Conservation (phyloP, 2,113 vertebrate genomes). For the Sylvicapra grimmia region DNA sequence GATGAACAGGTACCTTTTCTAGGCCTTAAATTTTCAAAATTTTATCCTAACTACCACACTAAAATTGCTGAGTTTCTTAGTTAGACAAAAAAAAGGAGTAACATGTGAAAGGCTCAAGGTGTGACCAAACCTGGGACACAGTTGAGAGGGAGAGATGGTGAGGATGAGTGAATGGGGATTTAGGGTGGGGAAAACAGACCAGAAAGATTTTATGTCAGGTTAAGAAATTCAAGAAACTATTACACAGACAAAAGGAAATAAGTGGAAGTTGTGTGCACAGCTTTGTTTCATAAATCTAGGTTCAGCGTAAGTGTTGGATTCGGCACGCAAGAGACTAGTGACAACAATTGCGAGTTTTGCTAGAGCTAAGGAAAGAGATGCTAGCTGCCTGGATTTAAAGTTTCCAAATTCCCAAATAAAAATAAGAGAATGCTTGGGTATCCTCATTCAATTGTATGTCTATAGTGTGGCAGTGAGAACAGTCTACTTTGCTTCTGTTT, state of each 20-base stretch:
- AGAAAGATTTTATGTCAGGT: background rate
- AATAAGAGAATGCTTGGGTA: background rate
- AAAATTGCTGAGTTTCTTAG: background rate
- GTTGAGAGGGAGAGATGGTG: rapidly evolving
- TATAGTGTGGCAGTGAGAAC: rapidly evolving
- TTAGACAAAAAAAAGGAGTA: background rate
- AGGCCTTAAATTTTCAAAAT: background rate
- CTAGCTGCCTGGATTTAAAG: background rate
- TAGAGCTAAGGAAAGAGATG: background rate
- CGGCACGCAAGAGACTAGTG: background rate
- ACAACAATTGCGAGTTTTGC: background rate
- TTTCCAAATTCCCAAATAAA: background rate
- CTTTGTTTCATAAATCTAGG: background rate
- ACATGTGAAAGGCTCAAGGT: background rate
- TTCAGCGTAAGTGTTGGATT: background rate
- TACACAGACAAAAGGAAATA: background rate
- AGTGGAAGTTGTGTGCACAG: background rate
- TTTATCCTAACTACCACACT: background rate
- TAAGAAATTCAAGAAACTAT: background rate
- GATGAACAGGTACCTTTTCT: background rate
- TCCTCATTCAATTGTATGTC: background rate
- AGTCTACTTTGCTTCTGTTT: background rate
- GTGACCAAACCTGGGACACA: rapidly evolving
- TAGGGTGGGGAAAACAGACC: rapidly evolving
- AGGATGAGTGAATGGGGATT: rapidly evolving